Evolutionary conservation across 2,113 vertebrate species (phyloP).

Genomic region (Cephalopholis sonnerati): DNA sequence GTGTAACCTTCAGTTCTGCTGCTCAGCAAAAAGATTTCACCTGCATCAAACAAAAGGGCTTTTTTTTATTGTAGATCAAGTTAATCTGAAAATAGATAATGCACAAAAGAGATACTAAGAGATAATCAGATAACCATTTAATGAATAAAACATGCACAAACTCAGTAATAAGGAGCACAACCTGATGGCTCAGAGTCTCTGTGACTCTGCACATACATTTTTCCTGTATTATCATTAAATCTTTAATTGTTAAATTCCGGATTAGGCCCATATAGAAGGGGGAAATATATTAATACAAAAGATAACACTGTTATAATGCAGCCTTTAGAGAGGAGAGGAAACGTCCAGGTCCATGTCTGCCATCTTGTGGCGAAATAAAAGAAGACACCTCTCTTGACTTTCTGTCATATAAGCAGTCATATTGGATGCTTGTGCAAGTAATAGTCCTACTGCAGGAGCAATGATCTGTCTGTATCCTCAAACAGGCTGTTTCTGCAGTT

Average conservation of each 20-base stretch:
- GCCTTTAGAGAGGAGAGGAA: no score
- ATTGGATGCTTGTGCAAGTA: neutral
- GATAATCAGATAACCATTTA: neutral
- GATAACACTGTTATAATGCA: neutral
- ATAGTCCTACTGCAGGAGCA: neutral
- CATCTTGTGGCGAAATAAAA: constrained; percentile 60
- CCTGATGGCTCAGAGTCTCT: neutral
- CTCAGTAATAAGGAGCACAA: neutral
- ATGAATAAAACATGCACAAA: neutral
- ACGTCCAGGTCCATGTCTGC: constrained; percentile 25
- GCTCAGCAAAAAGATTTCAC: neutral
- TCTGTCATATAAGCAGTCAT: neutral
- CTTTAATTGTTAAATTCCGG: no score
- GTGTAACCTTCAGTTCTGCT: constrained; percentile 47
- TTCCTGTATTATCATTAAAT: no score
- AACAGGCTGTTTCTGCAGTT: neutral
- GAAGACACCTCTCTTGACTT: neutral
- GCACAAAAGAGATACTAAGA: neutral
- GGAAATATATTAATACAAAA: neutral
- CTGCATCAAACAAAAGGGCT: neutral
- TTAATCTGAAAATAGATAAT: neutral
- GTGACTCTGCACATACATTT: no score
- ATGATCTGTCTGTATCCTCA: neutral
- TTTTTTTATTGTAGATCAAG: neutral
- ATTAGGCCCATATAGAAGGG: no score